Evolutionary conservation across 1,140 invertebrate genomes (phyloP).

Genomic region (Lepidurus arcticus): DNA sequence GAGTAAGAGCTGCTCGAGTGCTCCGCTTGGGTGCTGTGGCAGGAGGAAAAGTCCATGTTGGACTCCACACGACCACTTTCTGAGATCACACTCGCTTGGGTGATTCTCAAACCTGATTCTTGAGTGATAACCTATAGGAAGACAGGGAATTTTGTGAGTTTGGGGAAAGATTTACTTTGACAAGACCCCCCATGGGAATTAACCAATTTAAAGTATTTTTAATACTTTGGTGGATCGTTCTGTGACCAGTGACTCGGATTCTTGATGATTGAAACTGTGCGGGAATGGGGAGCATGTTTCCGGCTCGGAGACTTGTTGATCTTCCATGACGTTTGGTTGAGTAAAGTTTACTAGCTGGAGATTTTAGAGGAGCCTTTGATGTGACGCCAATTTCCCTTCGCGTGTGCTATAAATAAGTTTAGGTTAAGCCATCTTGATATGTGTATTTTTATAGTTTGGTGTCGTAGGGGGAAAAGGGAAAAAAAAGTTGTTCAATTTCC

Average conservation of each 20-base stretch:
- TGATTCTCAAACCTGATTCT: constrained; percentile 9
- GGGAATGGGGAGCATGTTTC: not conserved
- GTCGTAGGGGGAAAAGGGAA: not conserved
- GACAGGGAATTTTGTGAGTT: not conserved
- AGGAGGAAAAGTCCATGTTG: not conserved
- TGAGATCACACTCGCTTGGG: not conserved
- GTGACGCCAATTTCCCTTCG: constrained; percentile 8
- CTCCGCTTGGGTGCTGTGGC: not conserved
- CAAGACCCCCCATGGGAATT: not conserved
- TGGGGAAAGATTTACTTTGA: not conserved
- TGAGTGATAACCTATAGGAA: not conserved
- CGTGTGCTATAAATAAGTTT: constrained; percentile 10
- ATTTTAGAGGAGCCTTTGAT: not conserved
- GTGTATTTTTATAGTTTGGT: not conserved
- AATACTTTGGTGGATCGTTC: not conserved
- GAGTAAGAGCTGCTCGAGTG: not conserved
- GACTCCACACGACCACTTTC: constrained; percentile 16
- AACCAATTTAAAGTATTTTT: not conserved
- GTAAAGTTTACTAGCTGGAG: not conserved
- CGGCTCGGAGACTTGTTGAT: constrained; percentile 12
- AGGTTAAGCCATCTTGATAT: not conserved
- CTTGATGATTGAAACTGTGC: not conserved
- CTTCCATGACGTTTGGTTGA: constrained; percentile 4
- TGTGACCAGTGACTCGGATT: not conserved
- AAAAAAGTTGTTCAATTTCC: too few relatives aligned